Evolutionary conservation across 1,140 invertebrate species (phyloP), one percentile per base, ranked within the genome.

Genomic region (Helicorthomorpha holstii): DNA sequence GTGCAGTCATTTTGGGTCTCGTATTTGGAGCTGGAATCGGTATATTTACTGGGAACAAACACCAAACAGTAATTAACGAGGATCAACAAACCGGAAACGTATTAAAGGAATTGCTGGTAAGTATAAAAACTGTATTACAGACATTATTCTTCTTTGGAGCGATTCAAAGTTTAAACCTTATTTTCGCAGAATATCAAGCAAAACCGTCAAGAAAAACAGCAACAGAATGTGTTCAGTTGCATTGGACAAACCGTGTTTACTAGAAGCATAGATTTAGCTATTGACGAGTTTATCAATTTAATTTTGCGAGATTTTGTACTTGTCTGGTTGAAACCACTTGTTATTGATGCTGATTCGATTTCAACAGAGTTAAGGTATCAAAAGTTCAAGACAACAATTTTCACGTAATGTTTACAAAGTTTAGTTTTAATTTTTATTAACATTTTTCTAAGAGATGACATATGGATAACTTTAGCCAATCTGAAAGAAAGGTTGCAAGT

Each of bases 231-330:
- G n/a, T n/a, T n/a, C n/a, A n/a, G n/a, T n/a, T n/a, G n/a, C n/a
- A n/a, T n/a, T n/a, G n/a, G n/a, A n/a, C 29, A 34, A 7, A 34
- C 29, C 16, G 29, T 34, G 7, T 34, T 34, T 34, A 34, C 29
- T 7, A 34, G 16, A 34, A 34, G 16, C 16, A 81, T 91, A 27
- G 86, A 90, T 63, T 77, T 79, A 61, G 78, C 85, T 54, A 61
- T 91, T 14, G 83, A 88, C 59, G 82, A 88, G 63, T 69, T 92
- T 3, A 71, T 91, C 49, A 85, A 90, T 63, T 75, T 84, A 62
- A 66, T 80, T 46, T 69, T 88, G 22, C 70, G 82, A 59, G 86
- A 91, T 66, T 88, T 84, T 68, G 73, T 92, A 49, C 69, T 77
- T 16, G 68, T 70, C 47, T 88, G 83, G 81, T 68, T 89, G 26